Evolutionary conservation across 2,113 vertebrate genomes (phyloP).

Genomic region (Morone chrysops): DNA sequence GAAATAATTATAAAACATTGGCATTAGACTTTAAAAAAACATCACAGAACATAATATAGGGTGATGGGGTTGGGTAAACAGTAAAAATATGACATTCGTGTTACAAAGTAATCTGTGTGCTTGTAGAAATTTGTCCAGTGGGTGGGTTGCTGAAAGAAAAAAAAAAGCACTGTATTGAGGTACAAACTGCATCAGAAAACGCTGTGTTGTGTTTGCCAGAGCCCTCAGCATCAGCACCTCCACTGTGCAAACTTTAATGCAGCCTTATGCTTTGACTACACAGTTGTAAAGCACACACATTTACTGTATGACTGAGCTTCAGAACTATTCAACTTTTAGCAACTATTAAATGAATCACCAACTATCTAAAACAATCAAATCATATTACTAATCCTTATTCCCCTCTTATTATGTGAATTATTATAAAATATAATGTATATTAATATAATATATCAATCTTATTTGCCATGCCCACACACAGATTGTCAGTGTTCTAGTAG

Average conservation of each 20-base stretch:
- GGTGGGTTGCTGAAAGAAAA: not conserved
- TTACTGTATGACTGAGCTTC: not conserved
- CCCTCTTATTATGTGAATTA: no score
- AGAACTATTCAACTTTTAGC: no score
- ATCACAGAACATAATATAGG: not conserved
- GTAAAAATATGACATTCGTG: no score
- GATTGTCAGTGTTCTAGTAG: no score
- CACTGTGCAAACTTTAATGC: not conserved
- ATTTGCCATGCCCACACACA: no score
- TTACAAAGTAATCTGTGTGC: not conserved
- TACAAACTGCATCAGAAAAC: not conserved
- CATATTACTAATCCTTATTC: no score
- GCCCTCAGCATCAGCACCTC: not conserved
- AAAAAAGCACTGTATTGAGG: not conserved
- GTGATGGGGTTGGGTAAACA: not conserved
- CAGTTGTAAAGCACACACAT: not conserved
- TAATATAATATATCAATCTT: no score
- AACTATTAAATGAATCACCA: no score
- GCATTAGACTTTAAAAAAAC: not conserved
- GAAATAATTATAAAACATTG: not conserved
- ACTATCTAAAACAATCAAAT: no score
- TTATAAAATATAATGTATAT: no score
- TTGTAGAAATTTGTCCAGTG: not conserved
- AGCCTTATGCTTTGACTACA: not conserved
- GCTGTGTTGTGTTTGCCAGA: not conserved